Evolutionary conservation across 2,888 invertebrate genomes (phyloP), one percentile per base, ranked within the genome.

Genomic region (Eudasyphora cyanicolor): DNA sequence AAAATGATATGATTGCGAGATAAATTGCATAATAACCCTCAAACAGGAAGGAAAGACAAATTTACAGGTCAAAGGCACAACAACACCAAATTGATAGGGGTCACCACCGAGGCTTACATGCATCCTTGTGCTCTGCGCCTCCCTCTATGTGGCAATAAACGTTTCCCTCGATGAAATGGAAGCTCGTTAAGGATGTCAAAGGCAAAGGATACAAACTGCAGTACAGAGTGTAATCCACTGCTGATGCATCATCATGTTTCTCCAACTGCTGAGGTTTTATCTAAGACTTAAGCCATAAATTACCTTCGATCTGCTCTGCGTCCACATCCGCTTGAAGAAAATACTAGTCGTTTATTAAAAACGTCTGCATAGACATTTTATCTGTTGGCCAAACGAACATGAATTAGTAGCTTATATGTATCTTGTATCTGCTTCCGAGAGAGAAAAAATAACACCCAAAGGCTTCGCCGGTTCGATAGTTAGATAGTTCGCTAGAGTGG

Each of bases 261-360:
- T 60, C n/a, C n/a, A 17, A 64, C 49, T 70, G 29, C 4, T 67
- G 49, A 45, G 45, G 45, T 54, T 38, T 54, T 71, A 70, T 73
- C 42, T n/a, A 27, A 67, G 64, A 64, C 64, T 83, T 69, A 17
- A 71, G 77, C 80, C 32, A 84, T 81, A 84, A 81, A 84, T 84
- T 75, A 75, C 78, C 70, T 67, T 75, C 83, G 77, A 75, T 80
- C 71, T 77, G 64, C 35, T 38, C 35, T 73, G 8, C 73, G 14
- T 21, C 17, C 21, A 32, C 62, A 35, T 17, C 64, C 64, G 19
- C 17, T 38, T 38, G 21, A 19, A 64, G 7, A 67, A n/a, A 75
- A 49, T 76, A 17, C 19, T 71, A n/a, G n/a, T n/a, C 45, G 49
- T 69, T 35, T 54, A 24, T 67, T 29, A 35, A 76, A n/a, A n/a